A percentile compares a stretch with the other conserved stretches of the same genome.
phyloP scores from a whole-genome alignment of 2,113 vertebrate species.

The Toxotes jaculatrix region DNA sequence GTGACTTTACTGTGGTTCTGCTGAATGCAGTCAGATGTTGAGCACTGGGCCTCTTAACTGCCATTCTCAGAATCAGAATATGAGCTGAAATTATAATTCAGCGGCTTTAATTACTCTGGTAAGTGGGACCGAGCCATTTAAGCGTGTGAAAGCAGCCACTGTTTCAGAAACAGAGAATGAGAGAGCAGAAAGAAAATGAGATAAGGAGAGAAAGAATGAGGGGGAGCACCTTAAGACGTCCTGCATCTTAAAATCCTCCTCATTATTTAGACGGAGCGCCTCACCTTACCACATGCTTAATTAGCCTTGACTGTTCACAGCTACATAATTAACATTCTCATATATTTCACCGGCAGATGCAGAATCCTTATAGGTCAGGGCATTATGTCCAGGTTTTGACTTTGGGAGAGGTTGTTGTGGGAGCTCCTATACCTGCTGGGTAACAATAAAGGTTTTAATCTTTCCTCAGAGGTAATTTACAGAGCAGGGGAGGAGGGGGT shows the following conservation, averaged over 20 bases:
- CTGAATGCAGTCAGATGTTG: not conserved
- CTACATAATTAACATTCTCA: constrained; percentile 70
- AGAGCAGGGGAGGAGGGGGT: constrained; percentile 14
- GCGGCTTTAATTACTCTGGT: constrained; percentile 13
- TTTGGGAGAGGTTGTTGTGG: constrained; percentile 60
- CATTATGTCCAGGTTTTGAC: constrained; percentile 61
- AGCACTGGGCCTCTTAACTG: not conserved
- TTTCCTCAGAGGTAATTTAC: constrained; percentile 46
- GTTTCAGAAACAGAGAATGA: constrained; percentile 14
- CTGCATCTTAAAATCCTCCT: constrained; percentile 50
- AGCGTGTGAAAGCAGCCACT: constrained; percentile 11
- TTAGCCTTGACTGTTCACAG: constrained; percentile 72
- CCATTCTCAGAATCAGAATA: not conserved
- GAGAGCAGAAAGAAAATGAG: not conserved
- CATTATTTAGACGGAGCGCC: constrained; percentile 53
- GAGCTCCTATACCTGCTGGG: constrained; percentile 34
- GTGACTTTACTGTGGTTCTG: not conserved
- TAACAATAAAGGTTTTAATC: constrained; percentile 65
- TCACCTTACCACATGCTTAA: constrained; percentile 69
- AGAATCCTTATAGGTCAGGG: constrained; percentile 56
- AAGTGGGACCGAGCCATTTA: not conserved
- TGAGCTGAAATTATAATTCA: constrained; percentile 24
- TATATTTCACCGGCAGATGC: constrained; percentile 48
- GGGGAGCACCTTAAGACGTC: constrained; percentile 21
- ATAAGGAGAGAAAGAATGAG: constrained; percentile 4